A percentile compares a stretch with the other conserved stretches of the same genome.
Conservation (phyloP, 1,140 invertebrate species). For the Micrasema longulum region DNA sequence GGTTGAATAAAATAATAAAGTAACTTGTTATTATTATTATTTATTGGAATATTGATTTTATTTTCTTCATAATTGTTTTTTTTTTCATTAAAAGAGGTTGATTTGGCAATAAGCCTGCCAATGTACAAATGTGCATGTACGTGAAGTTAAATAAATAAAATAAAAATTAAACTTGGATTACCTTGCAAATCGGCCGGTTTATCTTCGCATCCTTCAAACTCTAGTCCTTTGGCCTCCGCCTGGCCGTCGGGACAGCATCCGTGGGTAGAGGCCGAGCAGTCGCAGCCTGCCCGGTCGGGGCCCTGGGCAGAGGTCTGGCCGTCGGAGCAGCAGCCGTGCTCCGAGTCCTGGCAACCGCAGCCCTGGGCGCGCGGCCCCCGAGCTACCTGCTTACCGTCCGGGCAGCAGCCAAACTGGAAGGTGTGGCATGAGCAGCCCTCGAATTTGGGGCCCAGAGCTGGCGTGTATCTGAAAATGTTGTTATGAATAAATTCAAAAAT, state of each 20-base stretch:
- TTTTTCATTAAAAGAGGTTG: too few species aligned
- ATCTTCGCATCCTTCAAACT: slow-evolving; percentile 85
- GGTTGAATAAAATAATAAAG: too few species aligned
- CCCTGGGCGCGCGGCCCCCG: slow-evolving; percentile 81
- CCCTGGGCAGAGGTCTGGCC: slow-evolving; percentile 79
- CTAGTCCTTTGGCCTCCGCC: slow-evolving; percentile 81
- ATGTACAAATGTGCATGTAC: too few species aligned
- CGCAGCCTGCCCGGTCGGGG: slow-evolving; percentile 77
- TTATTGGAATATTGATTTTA: too few species aligned
- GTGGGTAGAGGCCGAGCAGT: slow-evolving; percentile 81
- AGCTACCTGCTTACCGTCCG: slow-evolving; percentile 86
- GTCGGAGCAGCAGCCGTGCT: slow-evolving; percentile 91
- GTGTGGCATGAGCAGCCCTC: slow-evolving; percentile 88
- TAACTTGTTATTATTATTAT: too few species aligned
- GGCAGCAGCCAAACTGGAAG: slow-evolving; percentile 93
- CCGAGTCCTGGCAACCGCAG: slow-evolving; percentile 84
- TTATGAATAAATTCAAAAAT: not conserved
- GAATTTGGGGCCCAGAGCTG: slow-evolving; percentile 77
- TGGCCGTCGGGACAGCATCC: slow-evolving; percentile 90
- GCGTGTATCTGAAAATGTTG: slow-evolving; percentile 67
- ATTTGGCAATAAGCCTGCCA: too few species aligned
- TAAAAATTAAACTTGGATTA: too few species aligned
- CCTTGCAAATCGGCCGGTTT: slow-evolving; percentile 76
- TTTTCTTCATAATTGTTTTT: too few species aligned
- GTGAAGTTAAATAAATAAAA: too few species aligned